phyloP scores from a whole-genome alignment of 2,888 invertebrate genomes.

The Cyaniris semiargus region DNA sequence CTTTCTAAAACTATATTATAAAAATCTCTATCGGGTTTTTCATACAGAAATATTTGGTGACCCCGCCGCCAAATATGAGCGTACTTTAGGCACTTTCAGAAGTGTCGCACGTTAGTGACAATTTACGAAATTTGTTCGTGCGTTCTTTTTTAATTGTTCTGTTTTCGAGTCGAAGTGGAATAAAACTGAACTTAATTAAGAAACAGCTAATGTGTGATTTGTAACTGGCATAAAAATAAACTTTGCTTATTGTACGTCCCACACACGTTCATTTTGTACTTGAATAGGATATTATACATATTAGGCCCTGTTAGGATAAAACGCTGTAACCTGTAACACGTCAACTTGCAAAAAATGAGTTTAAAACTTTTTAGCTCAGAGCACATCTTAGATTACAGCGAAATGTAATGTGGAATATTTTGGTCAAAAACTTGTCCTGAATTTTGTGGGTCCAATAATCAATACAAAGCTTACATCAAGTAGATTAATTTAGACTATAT shows the following conservation, averaged over 20 bases:
- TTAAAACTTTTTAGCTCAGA: too few species aligned
- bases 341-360: too few species aligned
- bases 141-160: conserved; percentile 23
- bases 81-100: background rate
- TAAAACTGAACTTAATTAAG: background rate
- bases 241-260: background rate
- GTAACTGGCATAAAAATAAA: background rate
- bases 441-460: too few species aligned
- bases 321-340: too few species aligned
- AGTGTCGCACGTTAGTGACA: conserved; percentile 17
- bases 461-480: too few species aligned
- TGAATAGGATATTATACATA: too few species aligned
- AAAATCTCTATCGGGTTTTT: background rate
- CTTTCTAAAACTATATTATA: too few species aligned
- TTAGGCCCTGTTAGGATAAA: too few species aligned
- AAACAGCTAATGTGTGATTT: conserved; percentile 1
- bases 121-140: conserved; percentile 25
- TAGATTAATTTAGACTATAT: too few species aligned
- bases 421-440: too few species aligned
- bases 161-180: conserved; percentile 14
- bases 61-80: background rate
- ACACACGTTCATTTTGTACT: background rate
- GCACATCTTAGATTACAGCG: too few species aligned
- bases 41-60: background rate
- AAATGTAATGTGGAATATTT: too few species aligned